phyloP scores from a whole-genome alignment of 2,888 invertebrate species.

The Hirtodrosophila histrioides region DNA sequence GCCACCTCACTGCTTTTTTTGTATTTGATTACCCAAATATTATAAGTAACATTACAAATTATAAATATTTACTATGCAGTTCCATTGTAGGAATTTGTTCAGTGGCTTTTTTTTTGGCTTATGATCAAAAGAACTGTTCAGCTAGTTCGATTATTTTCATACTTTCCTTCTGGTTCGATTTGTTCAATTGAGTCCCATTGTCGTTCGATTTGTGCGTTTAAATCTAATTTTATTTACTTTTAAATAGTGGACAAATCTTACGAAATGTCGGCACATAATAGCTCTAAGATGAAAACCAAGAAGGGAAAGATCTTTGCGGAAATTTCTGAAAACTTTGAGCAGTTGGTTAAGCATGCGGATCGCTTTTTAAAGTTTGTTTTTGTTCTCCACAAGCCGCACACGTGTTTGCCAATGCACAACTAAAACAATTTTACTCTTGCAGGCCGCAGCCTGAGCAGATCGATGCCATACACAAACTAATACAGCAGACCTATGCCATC shows the following conservation, averaged over 20 bases:
- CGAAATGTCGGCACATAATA: constrained; percentile 22
- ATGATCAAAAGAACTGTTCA: too few species aligned
- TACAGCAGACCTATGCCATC: constrained; percentile 90
- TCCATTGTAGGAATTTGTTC: too few species aligned
- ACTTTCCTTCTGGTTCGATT: constrained; percentile 5
- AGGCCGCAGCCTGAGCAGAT: constrained; percentile 86
- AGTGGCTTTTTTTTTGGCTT: too few species aligned
- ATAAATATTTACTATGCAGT: too few species aligned
- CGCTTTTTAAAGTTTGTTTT: constrained; percentile 77
- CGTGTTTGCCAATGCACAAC: constrained; percentile 55
- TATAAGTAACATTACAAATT: too few species aligned
- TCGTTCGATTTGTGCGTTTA: constrained; percentile 6
- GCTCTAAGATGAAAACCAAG: constrained; percentile 26
- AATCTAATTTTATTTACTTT: background rate
- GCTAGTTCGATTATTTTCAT: background rate
- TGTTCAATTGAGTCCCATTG: constrained; percentile 11
- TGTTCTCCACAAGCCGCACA: constrained; percentile 26
- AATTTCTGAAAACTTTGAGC: constrained; percentile 59
- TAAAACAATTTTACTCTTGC: constrained; percentile 59
- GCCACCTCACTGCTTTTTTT: too few species aligned
- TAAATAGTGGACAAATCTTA: background rate
- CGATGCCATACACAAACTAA: constrained; percentile 86
- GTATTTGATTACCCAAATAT: too few species aligned
- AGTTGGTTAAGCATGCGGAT: constrained; percentile 69
- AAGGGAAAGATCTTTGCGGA: constrained; percentile 44